Evolutionary conservation across 2,113 vertebrate genomes (phyloP), one percentile per base, ranked within the genome.

Genomic region (Clupea harengus): DNA sequence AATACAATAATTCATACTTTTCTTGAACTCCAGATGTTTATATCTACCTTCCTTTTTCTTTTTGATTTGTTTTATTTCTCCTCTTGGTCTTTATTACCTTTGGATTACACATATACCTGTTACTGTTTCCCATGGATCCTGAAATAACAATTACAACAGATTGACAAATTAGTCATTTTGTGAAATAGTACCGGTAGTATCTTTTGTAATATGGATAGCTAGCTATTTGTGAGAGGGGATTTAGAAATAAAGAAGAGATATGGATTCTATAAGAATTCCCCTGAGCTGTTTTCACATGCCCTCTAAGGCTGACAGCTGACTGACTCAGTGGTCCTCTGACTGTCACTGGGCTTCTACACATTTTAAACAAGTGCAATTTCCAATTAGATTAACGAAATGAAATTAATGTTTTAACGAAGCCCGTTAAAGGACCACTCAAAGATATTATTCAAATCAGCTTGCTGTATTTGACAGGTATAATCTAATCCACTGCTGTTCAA

Each of bases 81-180:
- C 94, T 95, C 94, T 95, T 94, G 91, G 94, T 92, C 92, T 93
- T 95, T 95, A 95, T 96, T 96, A 95, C 95, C 90, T 89, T 95
- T 96, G 93, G 95, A 96, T 95, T 94, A 94, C 95, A 95, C 95
- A 94, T 93, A 81, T 78, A 25, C 86, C 83, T 84, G 72, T 78
- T 78, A 6, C 72, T 17, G 28, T 78, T 72, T 72, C 28, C 25
- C 20, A 78, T 78, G 72, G 6, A 44, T 32, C 25, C n/a, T 28
- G n/a, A 78, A 78, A 78, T 15, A 25, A 39, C 39, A 39, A 67
- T 25, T 28, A 67, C 25, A 28, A 25, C 64, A 39, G 13, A 17
- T 32, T 78, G 1, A 32, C n/a, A 64, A 64, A 64, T 64, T 5
- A n/a, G 20, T 64, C 22, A n/a, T 64, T 64, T 64, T 89, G 6